These are phyloP conservation scores for Spisula solida DNA, from an alignment of 2,888 invertebrate species.

Conservation along the genomic window DNA sequence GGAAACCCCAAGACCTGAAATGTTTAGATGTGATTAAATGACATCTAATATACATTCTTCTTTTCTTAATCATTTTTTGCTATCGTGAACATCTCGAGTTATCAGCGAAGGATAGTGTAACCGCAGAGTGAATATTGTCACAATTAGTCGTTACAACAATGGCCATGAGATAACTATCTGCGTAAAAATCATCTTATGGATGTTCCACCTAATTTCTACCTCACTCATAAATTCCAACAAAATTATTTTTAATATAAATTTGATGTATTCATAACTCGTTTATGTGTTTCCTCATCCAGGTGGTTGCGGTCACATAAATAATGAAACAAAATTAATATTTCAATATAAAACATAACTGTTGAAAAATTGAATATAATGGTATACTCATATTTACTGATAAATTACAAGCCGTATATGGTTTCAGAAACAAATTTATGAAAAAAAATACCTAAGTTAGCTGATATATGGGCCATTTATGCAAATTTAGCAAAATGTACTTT, in stretches of 20 bases:
- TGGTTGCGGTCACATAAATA: constrained; percentile 9
- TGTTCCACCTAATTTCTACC: not conserved
- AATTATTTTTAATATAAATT: not conserved
- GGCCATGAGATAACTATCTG: not conserved
- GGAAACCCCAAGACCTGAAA: not conserved
- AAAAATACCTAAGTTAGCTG: no score
- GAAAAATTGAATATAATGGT: not conserved
- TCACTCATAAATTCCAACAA: constrained; percentile 8
- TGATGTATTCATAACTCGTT: not conserved
- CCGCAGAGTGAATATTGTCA: not conserved
- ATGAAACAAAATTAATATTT: not conserved
- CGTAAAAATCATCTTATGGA: not conserved
- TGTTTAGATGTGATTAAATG: not conserved
- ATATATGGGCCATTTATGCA: no score
- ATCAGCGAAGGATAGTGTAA: not conserved
- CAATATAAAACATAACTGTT: not conserved
- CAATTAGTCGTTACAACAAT: not conserved
- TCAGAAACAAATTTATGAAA: no score
- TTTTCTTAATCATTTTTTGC: not conserved
- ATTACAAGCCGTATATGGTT: not conserved
- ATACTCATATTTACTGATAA: not conserved
- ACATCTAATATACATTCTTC: constrained; percentile 10
- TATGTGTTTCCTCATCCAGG: constrained; percentile 1
- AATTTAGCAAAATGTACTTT: no score
- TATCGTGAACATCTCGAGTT: not conserved